Evolutionary conservation across 2,888 invertebrate genomes (phyloP), one percentile per base, ranked within the genome.

Genomic region (Saturnia japonica): DNA sequence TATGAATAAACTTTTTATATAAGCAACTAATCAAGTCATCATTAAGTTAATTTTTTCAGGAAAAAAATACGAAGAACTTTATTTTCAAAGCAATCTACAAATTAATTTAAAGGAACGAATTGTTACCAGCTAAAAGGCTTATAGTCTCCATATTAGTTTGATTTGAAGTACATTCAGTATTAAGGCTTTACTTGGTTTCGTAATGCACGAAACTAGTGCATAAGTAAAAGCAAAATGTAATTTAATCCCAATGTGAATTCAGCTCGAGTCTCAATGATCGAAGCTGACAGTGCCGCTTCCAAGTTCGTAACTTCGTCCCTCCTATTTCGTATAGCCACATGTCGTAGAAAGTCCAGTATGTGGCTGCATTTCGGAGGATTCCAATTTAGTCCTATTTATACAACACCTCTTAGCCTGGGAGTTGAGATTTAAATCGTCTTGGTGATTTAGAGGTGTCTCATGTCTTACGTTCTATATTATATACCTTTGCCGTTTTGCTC

Each of bases 251-350:
- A 84, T 83, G 88, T 80, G 88, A 85, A 87, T 88, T 87, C 78
- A 73, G 82, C 76, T 75, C 77, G 76, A 84, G 80, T 83, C 84
- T 82, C 76, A 81, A 85, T 74, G 86, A 87, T 86, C 81, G 84
- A 79, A 82, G 84, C 85, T 85, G 87, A 86, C 88, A 88, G 83
- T 87, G 88, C 89, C 85, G 86, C 87, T 86, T 81, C 75, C 82
- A 87, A 92, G 90, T 92, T 92, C 87, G 85, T 82, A 91, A 92
- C 89, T 91, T 89, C 81, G 82, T 82, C 80, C 82, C 78, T 77
- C 73, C 74, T 74, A 60, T 79, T 64, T 40, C 64, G 71, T 73
- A 74, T 81, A 72, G 83, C 85, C 87, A 78, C 78, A 87, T 88
- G 88, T 87, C 80, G 76, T 81, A 75, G 77, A 76, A 75, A 81